phyloP scores from a whole-genome alignment of 2,113 vertebrate genomes.

The Psittacara wagleri region DNA sequence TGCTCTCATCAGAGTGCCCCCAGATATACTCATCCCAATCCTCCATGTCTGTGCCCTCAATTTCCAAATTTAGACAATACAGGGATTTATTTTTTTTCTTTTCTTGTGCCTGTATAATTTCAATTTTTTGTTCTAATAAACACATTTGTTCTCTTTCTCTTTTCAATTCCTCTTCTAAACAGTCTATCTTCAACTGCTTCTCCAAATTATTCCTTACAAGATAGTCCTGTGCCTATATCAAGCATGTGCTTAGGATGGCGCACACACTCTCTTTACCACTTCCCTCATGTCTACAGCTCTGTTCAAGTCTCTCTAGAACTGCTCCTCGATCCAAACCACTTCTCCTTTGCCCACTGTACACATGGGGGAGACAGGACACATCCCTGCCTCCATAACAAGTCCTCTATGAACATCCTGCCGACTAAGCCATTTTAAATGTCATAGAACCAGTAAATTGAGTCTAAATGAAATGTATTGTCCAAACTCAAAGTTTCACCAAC shows the following conservation, averaged over 20 bases:
- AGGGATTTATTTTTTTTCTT: neutral
- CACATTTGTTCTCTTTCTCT: neutral
- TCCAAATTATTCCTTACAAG: neutral
- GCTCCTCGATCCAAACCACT: neutral
- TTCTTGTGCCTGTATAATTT: neutral
- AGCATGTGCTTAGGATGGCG: neutral
- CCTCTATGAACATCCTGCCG: neutral
- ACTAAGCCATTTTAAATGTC: neutral
- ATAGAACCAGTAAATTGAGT: neutral
- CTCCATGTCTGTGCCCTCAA: neutral
- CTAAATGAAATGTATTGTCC: neutral
- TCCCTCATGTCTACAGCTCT: neutral
- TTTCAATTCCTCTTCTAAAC: neutral
- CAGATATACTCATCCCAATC: neutral
- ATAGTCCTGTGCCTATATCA: neutral
- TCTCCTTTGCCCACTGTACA: neutral
- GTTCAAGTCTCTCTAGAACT: neutral
- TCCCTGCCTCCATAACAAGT: neutral
- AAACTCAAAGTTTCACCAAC: neutral
- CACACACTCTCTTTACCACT: neutral
- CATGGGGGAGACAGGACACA: neutral
- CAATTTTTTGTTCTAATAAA: neutral
- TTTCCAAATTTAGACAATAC: neutral
- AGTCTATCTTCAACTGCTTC: neutral
- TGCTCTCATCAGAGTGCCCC: neutral